Base-by-base conservation (phyloP, 2,888 invertebrate species). In the Antitype chi region DNA sequence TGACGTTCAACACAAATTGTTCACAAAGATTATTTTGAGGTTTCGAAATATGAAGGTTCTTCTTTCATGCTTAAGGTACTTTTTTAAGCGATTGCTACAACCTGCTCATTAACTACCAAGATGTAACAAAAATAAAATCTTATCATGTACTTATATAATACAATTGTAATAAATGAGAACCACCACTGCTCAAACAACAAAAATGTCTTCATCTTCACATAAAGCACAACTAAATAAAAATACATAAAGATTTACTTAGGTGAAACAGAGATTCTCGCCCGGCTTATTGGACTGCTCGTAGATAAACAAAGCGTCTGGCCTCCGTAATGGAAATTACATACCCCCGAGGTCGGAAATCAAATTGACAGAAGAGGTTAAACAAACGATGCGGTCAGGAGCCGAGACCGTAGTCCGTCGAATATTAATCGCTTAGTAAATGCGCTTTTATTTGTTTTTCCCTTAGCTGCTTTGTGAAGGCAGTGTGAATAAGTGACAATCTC, bases 311-410 rank as follows among this genome's bases (percentile, higher is more conserved):
- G 93, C 92, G 91, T 94, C 93, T 94, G 94, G 93, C 92, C 93
- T 90, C 91, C 92, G 92, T 96, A 96, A 96, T 96, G 95, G 95
- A 96, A 95, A 95, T 96, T 96, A 96, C 96, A 96, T 94, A 96
- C 94, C 95, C 93, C 94, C 92, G 94, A 95, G 96, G 95, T 95
- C 93, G 95, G 94, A 95, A 95, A 96, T 96, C 96, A 95, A 96
- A 96, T 96, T 96, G 96, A 96, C 96, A 96, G 95, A 96, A 96
- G 96, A 96, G 95, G 96, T 96, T 96, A 95, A 94, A 95, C 96
- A 96, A 96, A 96, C 96, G 96, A 94, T 93, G 96, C 93, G 96
- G 96, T 94, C 95, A 93, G 93, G 93, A 92, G 92, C 92, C 91
- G 91, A 92, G 93, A 91, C 93, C 93, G 92, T 89, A 91, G 93